Evolutionary conservation across 2,113 vertebrate species (phyloP).

Genomic region (Pteropus alecto): DNA sequence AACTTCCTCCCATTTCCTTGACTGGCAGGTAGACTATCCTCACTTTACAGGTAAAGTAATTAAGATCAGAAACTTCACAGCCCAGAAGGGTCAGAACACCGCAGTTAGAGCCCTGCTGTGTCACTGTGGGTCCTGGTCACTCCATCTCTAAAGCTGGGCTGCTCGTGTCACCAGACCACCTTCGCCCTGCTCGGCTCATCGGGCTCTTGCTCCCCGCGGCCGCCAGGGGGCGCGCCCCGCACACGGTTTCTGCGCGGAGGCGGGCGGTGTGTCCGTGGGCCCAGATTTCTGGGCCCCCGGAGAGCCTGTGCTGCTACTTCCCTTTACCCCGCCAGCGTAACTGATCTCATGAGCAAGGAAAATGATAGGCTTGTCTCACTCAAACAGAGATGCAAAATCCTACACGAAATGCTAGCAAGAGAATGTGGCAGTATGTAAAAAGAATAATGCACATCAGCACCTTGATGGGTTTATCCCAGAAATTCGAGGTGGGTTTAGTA

Average conservation of each 20-base stretch:
- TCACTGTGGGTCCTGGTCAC: not conserved
- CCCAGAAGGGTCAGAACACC: not conserved
- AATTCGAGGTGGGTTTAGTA: not conserved
- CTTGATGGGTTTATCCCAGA: not conserved
- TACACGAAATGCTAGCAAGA: not conserved
- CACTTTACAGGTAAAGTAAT: not conserved
- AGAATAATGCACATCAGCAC: not conserved
- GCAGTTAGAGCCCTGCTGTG: not conserved
- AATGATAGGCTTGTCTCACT: not conserved
- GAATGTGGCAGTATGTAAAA: not conserved
- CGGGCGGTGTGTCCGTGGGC: accelerated
- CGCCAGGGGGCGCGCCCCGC: conserved; percentile 26
- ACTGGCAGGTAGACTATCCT: not conserved
- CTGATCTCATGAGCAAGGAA: not conserved
- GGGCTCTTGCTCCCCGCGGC: accelerated
- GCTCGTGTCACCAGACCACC: not conserved
- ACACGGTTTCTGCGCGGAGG: not conserved
- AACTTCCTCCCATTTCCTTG: not conserved
- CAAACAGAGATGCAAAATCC: not conserved
- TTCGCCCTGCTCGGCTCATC: not conserved
- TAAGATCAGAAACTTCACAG: not conserved
- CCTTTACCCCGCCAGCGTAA: not conserved
- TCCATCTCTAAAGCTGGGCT: not conserved
- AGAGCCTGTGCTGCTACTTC: too few relatives aligned
- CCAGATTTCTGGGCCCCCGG: too few relatives aligned